These are phyloP conservation scores for Podotricha telesiphe DNA, from an alignment of 2,888 invertebrate genomes.

Conservation along the genomic window DNA sequence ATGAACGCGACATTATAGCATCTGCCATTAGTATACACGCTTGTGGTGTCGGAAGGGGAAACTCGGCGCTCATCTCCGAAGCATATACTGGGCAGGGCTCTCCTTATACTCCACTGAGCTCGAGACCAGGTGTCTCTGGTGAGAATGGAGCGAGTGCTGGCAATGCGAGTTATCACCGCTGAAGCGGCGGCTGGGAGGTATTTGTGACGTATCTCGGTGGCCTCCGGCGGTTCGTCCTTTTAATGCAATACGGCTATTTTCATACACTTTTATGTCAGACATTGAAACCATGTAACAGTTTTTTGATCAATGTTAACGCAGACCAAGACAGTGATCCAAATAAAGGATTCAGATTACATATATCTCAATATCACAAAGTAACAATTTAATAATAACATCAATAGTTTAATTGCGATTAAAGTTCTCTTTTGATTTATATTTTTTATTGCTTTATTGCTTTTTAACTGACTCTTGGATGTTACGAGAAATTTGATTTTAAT, in stretches of 20 bases:
- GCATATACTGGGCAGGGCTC: slow-evolving; percentile 63
- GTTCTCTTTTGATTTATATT: neutral
- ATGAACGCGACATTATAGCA: slow-evolving; percentile 72
- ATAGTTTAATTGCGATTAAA: neutral
- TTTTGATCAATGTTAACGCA: neutral
- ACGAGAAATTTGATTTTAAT: slow-evolving; percentile 23
- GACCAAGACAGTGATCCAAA: neutral
- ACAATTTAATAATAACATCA: neutral
- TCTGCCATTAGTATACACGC: slow-evolving; percentile 62
- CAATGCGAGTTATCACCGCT: slow-evolving; percentile 56
- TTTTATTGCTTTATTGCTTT: slow-evolving; percentile 14
- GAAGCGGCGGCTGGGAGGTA: slow-evolving; percentile 67
- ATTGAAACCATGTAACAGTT: neutral
- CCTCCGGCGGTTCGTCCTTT: slow-evolving; percentile 67
- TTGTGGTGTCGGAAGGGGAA: slow-evolving; percentile 66
- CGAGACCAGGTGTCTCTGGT: slow-evolving; percentile 52
- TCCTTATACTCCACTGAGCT: slow-evolving; percentile 56
- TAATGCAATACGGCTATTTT: slow-evolving; percentile 27
- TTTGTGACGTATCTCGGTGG: slow-evolving; percentile 59
- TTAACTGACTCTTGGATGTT: slow-evolving; percentile 16
- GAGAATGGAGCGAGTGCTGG: slow-evolving; percentile 47
- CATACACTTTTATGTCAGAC: slow-evolving; percentile 1
- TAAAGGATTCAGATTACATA: neutral
- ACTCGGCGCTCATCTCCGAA: slow-evolving; percentile 62
- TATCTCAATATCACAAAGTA: neutral